Percentiles rank a stretch among this genome's conserved stretches.
These are phyloP conservation scores for Diplosoma virens DNA, from an alignment of 23 tunicate species.

Conservation along the genomic window DNA sequence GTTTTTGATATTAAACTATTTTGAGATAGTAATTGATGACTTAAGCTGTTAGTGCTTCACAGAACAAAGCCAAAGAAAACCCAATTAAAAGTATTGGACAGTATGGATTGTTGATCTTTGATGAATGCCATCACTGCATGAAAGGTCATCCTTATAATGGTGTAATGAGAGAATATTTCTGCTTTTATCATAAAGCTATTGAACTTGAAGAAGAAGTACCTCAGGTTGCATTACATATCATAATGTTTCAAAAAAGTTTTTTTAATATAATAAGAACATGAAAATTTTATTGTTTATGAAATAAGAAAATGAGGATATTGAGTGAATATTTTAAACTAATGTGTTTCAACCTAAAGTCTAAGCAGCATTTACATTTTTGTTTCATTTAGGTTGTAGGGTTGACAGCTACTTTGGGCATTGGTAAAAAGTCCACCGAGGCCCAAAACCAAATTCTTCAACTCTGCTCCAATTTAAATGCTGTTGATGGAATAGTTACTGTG, in stretches of 20 bases:
- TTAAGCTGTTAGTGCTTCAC: too few species aligned
- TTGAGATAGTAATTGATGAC: too few species aligned
- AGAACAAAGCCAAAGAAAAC: conserved; percentile 4
- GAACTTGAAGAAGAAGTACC: neutral
- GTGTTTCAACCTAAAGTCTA: too few species aligned
- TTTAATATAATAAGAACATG: too few species aligned
- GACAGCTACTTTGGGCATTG: conserved; percentile 49
- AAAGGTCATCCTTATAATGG: conserved; percentile 32
- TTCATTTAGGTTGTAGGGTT: conserved; percentile 45
- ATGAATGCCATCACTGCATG: conserved; percentile 62
- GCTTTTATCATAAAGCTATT: neutral
- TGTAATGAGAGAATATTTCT: conserved; percentile 37
- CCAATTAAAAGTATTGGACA: conserved; percentile 1
- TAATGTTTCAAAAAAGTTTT: too few species aligned
- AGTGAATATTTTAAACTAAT: too few species aligned
- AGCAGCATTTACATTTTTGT: too few species aligned
- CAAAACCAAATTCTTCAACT: conserved; percentile 1
- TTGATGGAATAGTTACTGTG: conserved; percentile 52
- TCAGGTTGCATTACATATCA: neutral
- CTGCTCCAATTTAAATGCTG: conserved; percentile 55
- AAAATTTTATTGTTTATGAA: too few species aligned
- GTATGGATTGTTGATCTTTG: conserved; percentile 38
- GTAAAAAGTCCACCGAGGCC: conserved; percentile 12
- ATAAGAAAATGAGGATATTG: too few species aligned
- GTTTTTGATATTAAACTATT: neutral